A percentile compares a stretch with the other conserved stretches of the same genome.
Evolutionary conservation across 1,140 invertebrate genomes (phyloP).

Genomic region (Mamestra configurata): DNA sequence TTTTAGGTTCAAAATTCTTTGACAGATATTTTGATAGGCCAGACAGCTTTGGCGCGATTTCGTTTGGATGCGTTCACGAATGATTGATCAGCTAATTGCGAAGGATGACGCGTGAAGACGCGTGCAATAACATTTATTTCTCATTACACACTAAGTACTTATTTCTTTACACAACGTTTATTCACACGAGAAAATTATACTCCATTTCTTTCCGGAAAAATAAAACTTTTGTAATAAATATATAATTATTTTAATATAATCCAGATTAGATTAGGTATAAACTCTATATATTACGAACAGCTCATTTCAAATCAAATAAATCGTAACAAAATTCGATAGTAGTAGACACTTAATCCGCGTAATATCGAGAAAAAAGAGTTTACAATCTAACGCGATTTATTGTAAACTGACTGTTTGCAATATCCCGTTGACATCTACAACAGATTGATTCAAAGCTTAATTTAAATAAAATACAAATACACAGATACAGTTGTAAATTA

Average conservation of each 20-base stretch:
- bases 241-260: too few relatives aligned
- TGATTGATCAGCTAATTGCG: constrained; percentile 73
- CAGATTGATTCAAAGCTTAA: background rate
- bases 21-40: constrained; percentile 33
- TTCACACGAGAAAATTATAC: too few relatives aligned
- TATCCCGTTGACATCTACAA: background rate
- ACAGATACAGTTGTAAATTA: constrained; percentile 33
- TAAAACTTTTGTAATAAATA: too few relatives aligned
- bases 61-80: constrained; percentile 47
- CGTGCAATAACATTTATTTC: constrained; percentile 13
- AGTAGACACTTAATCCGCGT: too few relatives aligned
- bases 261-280: too few relatives aligned
- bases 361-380: too few relatives aligned
- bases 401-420: too few relatives aligned
- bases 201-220: too few relatives aligned
- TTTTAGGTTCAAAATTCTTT: constrained; percentile 47
- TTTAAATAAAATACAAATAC: constrained; percentile 19
- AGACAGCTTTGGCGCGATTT: constrained; percentile 48
- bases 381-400: too few relatives aligned
- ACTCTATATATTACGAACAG: too few relatives aligned
- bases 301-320: too few relatives aligned
- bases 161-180: background rate
- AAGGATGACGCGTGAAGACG: constrained; percentile 53
- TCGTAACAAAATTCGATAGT: too few relatives aligned
- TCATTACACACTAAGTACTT: constrained; percentile 15